Evolutionary conservation across 1,140 invertebrate species (phyloP), one percentile per base, ranked within the genome.

Genomic region (Lutraria rhynchaena): DNA sequence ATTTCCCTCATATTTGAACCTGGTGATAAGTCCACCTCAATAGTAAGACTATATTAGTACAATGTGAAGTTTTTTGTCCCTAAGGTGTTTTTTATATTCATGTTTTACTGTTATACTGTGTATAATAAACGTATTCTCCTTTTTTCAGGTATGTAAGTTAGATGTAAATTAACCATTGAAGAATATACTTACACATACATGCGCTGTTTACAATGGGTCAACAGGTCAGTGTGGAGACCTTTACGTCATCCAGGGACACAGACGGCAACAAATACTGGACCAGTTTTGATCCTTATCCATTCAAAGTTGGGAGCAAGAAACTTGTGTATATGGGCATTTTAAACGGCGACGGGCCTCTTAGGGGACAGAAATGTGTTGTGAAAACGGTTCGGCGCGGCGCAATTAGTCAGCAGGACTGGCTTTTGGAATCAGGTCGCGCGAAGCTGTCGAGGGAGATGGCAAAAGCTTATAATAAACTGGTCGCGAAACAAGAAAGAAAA

Each of bases 261-360:
- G 70, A 80, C 57, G 82, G 82, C 2, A 51, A 83, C 44, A 74
- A 60, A 49, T 83, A 80, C 70, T 83, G 75, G 76, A 61, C 77
- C 1, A 83, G 82, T 46, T 83, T 83, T 61, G 82, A 83, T 31
- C 77, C 77, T 29, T 83, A 83, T 63, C 82, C 82, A 3, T 75
- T 80, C 53, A 74, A 74, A 31, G 53, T 80, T 13, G 82, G 82
- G 7, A 69, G 49, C 37, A 44, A 35, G 35, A 83, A 78, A 29
- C 58, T 83, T 22, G 70, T 74, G 29, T 78, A 83, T 51, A 73
- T 78, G 69, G 76, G 82, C 13, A 78, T 83, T 46, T 57, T 80
- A 24, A 83, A 83, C 61, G 70, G 77, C 1, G 63, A 76, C 41
- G 82, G 82, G 9, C 77, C 70, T 11, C 51, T 78, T 29, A 80